Evolutionary conservation across 2,113 vertebrate species (phyloP).

Genomic region (Arvicanthis niloticus): DNA sequence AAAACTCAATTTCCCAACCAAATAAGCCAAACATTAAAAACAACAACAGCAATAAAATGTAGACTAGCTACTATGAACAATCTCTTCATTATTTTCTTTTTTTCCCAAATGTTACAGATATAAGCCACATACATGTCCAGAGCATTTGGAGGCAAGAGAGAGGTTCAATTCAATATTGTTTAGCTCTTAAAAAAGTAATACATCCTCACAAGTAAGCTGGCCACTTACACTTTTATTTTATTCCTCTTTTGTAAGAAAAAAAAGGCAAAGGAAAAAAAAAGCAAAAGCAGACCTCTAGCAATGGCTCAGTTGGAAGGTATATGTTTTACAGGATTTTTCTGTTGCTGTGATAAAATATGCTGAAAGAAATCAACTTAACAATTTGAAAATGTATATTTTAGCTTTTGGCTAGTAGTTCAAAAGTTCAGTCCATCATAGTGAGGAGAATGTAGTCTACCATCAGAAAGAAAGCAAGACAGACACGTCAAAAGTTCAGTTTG

Average conservation of each 20-base stretch:
- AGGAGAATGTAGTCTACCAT: neutral
- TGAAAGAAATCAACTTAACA: neutral
- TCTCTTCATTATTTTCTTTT: neutral
- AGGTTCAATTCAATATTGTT: neutral
- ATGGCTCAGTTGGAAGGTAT: neutral
- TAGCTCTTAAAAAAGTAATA: neutral
- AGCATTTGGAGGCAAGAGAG: neutral
- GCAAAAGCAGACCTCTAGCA: no score
- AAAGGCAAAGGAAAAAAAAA: neutral
- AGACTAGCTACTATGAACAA: neutral
- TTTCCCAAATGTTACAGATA: neutral
- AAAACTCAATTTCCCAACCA: neutral
- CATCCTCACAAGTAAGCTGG: neutral
- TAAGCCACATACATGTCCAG: neutral
- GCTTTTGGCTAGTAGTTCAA: neutral
- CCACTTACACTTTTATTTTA: neutral
- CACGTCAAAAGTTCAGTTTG: neutral
- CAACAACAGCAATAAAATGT: neutral
- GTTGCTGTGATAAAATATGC: neutral
- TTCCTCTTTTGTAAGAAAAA: neutral
- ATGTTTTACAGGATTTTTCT: neutral
- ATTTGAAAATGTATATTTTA: neutral
- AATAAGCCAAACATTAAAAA: neutral
- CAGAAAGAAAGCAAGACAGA: neutral
- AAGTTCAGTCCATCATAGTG: neutral